Evolutionary conservation across 2,113 vertebrate genomes (phyloP).

Genomic region (Oostethus manadensis): DNA sequence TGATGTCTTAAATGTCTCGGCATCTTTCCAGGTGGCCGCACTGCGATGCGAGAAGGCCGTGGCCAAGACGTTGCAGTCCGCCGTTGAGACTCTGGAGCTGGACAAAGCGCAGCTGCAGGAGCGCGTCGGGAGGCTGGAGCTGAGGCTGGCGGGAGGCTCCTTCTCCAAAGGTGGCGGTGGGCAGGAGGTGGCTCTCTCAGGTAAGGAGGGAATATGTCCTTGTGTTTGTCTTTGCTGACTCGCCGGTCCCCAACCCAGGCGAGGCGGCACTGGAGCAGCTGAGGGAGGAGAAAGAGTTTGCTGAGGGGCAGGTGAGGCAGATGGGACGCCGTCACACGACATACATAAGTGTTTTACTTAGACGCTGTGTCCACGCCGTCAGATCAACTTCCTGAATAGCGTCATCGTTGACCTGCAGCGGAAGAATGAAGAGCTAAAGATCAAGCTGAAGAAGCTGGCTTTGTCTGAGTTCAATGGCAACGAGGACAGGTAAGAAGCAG

Average conservation of each 20-base stretch:
- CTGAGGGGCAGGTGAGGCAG: constrained; percentile 84
- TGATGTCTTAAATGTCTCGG: background rate
- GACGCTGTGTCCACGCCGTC: background rate
- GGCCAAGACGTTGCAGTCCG: constrained; percentile 83
- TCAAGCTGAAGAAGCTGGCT: constrained; percentile 87
- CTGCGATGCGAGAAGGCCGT: constrained; percentile 84
- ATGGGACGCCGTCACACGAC: background rate
- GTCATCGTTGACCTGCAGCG: constrained; percentile 94
- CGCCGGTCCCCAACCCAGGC: constrained; percentile 55
- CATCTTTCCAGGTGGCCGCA: constrained; percentile 75
- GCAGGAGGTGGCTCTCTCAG: constrained; percentile 36
- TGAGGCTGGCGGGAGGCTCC: constrained; percentile 78
- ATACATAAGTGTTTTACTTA: no score
- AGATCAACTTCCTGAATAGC: constrained; percentile 97
- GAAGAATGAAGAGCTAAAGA: constrained; percentile 88
- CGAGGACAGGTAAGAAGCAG: constrained; percentile 76
- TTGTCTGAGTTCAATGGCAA: constrained; percentile 89
- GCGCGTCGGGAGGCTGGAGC: constrained; percentile 83
- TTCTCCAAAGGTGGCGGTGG: constrained; percentile 25
- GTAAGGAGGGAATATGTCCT: constrained; percentile 23
- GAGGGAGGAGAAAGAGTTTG: constrained; percentile 81
- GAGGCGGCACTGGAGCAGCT: constrained; percentile 72
- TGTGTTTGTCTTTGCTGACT: background rate
- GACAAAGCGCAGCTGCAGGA: constrained; percentile 87
- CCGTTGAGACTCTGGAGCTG: constrained; percentile 83